Evolutionary conservation across 2,113 vertebrate genomes (phyloP), one percentile per base, ranked within the genome.

Genomic region (Apistogramma diplotaenia): DNA sequence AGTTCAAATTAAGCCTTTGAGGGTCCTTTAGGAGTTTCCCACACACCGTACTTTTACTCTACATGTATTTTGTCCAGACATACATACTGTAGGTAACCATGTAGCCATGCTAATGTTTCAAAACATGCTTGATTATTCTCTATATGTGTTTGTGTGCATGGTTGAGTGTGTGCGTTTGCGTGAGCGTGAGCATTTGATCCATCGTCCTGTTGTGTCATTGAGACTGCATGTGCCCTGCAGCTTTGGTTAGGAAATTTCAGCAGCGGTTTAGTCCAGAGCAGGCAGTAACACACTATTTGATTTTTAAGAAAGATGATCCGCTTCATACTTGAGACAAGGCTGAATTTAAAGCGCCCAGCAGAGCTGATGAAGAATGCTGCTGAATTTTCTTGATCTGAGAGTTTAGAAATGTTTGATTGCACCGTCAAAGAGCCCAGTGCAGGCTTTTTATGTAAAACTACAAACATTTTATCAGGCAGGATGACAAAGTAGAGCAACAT

Each of bases 341-440:
- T 46, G 49, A 58, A 60, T 85, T 76, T 40, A 54, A 84, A 73
- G 18, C 65, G 49, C 27, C 27, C 54, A 46, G 11, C 10, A 9
- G n/a, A 11, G 37, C 57, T 4, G 58, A 77, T 70, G 49, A 37
- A 56, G 55, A 31, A 59, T 49, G 72, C 60, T 53, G 83, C 61
- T 51, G 55, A 37, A 58, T 61, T 33, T 18, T 46, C 37, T 79
- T 71, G 37, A 74, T 82, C 51, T 82, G 8, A 15, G 55, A 43
- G 65, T 51, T 87, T 31, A 83, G 74, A 78, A 59, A 62, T 67
- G 35, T 78, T 83, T 78, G 70, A 82, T 67, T 72, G 31, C 35
- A n/a, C 73, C 37, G 19, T 81, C 70, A 81, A 76, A 81, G 61
- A 49, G 72, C 55, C 35, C 57, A 67, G 31, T 29, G 46, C 6